These are phyloP conservation scores for Drosophila nr. perissopoda DNA, from an alignment of 2,888 invertebrate genomes.

Conservation along the genomic window DNA sequence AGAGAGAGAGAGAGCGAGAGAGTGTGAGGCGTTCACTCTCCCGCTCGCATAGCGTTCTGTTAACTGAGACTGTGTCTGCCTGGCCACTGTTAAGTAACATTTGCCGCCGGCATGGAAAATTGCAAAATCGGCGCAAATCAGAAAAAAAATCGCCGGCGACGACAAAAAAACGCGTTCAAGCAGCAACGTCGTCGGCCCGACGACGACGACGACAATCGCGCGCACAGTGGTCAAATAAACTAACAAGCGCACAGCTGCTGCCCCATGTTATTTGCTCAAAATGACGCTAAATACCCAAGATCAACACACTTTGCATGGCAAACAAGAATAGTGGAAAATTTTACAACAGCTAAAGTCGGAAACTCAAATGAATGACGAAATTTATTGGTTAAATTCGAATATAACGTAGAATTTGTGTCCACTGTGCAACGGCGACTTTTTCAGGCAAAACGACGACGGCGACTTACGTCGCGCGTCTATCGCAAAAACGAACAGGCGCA, in stretches of 20 bases:
- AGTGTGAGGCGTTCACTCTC: background rate
- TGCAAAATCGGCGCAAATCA: slow-evolving; percentile 78
- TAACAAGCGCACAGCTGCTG: slow-evolving; percentile 12
- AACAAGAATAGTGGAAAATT: slow-evolving; percentile 18
- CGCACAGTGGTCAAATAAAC: slow-evolving; percentile 42
- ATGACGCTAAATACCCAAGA: slow-evolving; percentile 14
- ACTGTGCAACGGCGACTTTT: slow-evolving; percentile 73
- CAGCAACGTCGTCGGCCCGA: slow-evolving; percentile 21
- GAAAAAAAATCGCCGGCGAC: slow-evolving; percentile 74
- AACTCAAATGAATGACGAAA: background rate
- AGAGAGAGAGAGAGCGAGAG: background rate
- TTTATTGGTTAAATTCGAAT: slow-evolving; percentile 9
- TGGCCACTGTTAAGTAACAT: slow-evolving; percentile 55
- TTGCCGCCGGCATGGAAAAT: slow-evolving; percentile 66
- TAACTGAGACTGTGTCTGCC: slow-evolving; percentile 20
- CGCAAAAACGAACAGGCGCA: slow-evolving; percentile 83
- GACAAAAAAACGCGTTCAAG: slow-evolving; percentile 72
- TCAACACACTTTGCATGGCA: slow-evolving; percentile 16
- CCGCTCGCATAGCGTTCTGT: slow-evolving; percentile 28
- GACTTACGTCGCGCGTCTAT: slow-evolving; percentile 84
- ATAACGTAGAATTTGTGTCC: slow-evolving; percentile 25
- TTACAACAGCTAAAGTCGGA: background rate
- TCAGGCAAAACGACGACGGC: slow-evolving; percentile 77
- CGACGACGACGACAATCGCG: slow-evolving; percentile 38
- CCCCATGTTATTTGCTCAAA: background rate